phyloP scores from a whole-genome alignment of 2,797 vertebrate species.

The Tokudaia muenninki region DNA sequence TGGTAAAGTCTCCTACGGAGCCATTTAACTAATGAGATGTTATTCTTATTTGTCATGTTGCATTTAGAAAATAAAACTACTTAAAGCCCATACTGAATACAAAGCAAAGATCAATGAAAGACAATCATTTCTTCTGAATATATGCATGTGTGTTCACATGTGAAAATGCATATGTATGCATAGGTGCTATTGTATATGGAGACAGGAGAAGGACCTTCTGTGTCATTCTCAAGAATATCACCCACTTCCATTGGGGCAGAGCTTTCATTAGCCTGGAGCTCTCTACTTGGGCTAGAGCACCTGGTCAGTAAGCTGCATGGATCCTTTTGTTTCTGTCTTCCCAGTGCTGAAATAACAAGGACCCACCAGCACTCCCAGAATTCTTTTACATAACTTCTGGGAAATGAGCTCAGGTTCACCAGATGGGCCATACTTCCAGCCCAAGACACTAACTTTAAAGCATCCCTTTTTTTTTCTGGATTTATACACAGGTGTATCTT shows the following conservation, averaged over 20 bases:
- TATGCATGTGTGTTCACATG: neutral
- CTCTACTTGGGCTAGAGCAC: neutral
- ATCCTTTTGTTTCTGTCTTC: neutral
- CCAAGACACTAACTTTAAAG: neutral
- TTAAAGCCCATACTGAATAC: neutral
- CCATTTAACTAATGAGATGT: neutral
- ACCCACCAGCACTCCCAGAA: neutral
- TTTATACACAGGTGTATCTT: neutral
- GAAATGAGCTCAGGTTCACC: neutral
- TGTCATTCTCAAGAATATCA: neutral
- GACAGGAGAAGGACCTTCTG: neutral
- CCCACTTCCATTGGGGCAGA: neutral
- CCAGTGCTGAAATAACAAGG: neutral
- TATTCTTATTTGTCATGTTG: neutral
- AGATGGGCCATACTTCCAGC: neutral
- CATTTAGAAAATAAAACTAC: neutral
- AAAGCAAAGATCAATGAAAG: neutral
- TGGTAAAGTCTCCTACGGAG: neutral
- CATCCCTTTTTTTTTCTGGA: neutral
- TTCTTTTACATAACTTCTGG: neutral
- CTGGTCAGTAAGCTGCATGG: neutral
- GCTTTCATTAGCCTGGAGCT: neutral
- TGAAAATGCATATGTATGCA: neutral
- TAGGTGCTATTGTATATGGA: neutral
- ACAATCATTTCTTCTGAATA: neutral